These are phyloP conservation scores for Festucalex cinctus DNA, from an alignment of 2,113 vertebrate species.

Conservation along the genomic window DNA sequence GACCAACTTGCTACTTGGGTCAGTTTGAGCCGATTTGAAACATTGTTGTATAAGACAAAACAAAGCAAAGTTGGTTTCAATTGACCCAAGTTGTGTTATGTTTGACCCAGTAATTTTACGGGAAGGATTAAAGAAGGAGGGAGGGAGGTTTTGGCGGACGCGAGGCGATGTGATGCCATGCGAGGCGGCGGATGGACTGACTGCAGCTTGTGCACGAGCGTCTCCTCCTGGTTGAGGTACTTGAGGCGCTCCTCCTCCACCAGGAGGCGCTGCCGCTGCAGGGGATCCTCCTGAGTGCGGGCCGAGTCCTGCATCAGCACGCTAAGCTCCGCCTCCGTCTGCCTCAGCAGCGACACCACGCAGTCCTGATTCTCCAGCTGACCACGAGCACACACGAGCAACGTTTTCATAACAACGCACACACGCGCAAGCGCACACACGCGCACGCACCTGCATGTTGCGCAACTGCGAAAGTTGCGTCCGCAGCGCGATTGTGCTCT, in stretches of 20 bases:
- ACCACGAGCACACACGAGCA: not conserved
- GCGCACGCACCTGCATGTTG: constrained; percentile 82
- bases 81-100: no score
- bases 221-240: constrained; percentile 95
- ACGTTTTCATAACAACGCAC: not conserved
- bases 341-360: constrained; percentile 83
- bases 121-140: no score
- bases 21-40: no score
- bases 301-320: constrained; percentile 88
- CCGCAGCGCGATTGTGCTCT: constrained; percentile 86
- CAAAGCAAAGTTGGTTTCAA: no score
- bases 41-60: no score
- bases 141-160: no score
- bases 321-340: constrained; percentile 90
- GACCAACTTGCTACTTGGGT: no score
- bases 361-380: constrained; percentile 95
- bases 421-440: not conserved
- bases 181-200: constrained; percentile 73
- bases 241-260: constrained; percentile 96
- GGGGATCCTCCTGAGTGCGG: constrained; percentile 91
- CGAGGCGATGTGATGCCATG: no score
- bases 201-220: constrained; percentile 96
- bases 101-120: no score
- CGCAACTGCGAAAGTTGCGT: constrained; percentile 89
- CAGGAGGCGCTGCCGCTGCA: constrained; percentile 93